A percentile compares a stretch with the other conserved stretches of the same genome.
These are phyloP conservation scores for Zaprionus tsacasi DNA, from an alignment of 1,140 invertebrate species.

Conservation along the genomic window DNA sequence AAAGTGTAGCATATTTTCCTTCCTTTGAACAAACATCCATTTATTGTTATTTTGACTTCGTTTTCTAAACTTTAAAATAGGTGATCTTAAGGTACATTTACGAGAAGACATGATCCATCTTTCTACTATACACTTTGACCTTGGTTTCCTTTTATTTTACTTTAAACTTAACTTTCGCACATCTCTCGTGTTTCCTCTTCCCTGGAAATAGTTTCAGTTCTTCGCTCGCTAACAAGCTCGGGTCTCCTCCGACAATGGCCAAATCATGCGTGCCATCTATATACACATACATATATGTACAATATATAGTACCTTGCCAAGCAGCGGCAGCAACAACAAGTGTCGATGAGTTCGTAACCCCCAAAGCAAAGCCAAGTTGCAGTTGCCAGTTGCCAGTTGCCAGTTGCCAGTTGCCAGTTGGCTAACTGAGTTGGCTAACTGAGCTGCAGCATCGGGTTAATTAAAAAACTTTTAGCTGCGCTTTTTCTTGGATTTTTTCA, in stretches of 20 bases:
- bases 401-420: background rate
- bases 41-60: too few species aligned
- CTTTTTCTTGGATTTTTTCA: conserved; percentile 29
- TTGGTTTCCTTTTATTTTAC: background rate
- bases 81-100: background rate
- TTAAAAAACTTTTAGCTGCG: conserved; percentile 74
- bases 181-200: background rate
- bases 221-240: background rate
- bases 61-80: too few species aligned
- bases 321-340: conserved; percentile 33
- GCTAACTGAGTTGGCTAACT: conserved; percentile 7
- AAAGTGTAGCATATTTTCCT: too few species aligned
- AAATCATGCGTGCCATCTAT: conserved; percentile 68
- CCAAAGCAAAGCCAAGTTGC: conserved; percentile 37
- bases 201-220: background rate
- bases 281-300: too few species aligned
- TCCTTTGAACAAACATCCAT: too few species aligned
- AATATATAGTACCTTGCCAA: conserved; percentile 16
- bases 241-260: conserved; percentile 51
- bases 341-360: conserved; percentile 38
- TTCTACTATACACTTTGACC: background rate
- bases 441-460: conserved; percentile 49
- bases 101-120: background rate
- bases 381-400: conserved; percentile 18
- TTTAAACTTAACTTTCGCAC: background rate